Percentiles rank a stretch among this genome's conserved stretches.
Evolutionary conservation across 2,797 vertebrate species (phyloP).

Genomic region (Harpagifer antarcticus): DNA sequence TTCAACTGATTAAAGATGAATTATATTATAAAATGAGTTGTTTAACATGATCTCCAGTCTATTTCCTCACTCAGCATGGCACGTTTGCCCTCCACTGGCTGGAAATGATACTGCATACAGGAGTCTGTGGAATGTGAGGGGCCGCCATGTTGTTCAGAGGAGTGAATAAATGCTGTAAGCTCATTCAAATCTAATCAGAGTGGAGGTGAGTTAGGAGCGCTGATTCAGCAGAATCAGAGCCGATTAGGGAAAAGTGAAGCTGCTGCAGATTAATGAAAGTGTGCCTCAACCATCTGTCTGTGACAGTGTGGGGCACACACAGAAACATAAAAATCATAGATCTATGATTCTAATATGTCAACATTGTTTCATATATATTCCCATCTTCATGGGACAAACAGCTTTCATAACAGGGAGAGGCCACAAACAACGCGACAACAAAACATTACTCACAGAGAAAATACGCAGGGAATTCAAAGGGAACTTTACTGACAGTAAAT

Average conservation of each 20-base stretch:
- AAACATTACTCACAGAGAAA: not conserved
- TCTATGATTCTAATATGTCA: not conserved
- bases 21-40: not conserved
- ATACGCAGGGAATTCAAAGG: not conserved
- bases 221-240: constrained; percentile 77
- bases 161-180: constrained; percentile 64
- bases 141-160: constrained; percentile 42
- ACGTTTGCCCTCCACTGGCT: constrained; percentile 44
- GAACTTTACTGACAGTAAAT: not conserved
- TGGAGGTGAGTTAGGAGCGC: constrained; percentile 55
- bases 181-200: constrained; percentile 75
- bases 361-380: not conserved
- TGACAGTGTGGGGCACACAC: constrained; percentile 11
- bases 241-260: constrained; percentile 74
- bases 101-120: constrained; percentile 18
- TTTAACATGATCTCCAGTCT: not conserved
- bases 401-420: constrained; percentile 1
- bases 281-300: constrained; percentile 67
- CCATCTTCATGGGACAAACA: not conserved
- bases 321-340: constrained; percentile 15
- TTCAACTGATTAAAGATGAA: not conserved
- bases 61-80: not conserved
- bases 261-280: constrained; percentile 75
- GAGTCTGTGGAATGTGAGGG: not conserved
- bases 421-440: not conserved